Conservation (phyloP, 2,888 invertebrate genomes). For the Tolmerus cingulatus region DNA sequence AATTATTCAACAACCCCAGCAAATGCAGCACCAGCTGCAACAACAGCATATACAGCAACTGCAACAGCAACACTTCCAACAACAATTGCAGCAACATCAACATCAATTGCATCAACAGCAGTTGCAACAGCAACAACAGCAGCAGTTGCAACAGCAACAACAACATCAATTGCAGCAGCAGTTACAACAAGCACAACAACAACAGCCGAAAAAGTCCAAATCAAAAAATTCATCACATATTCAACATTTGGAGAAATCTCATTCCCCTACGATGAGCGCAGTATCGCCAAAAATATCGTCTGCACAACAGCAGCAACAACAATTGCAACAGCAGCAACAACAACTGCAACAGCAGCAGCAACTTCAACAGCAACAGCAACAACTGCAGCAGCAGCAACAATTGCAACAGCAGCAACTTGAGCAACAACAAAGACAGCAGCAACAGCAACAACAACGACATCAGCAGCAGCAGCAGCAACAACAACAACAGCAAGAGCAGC, state of each 20-base stretch:
- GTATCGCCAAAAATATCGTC: background rate
- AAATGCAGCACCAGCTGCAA: conserved; percentile 19
- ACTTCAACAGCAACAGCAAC: too few relatives aligned
- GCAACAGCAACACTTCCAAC: conserved; percentile 31
- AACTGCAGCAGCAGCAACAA: background rate
- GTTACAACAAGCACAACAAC: conserved; percentile 43
- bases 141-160: conserved; percentile 46
- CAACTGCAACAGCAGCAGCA: background rate
- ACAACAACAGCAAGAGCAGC: background rate
- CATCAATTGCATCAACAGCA: conserved; percentile 46
- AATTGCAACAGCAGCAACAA: background rate
- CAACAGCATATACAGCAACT: background rate
- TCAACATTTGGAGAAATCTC: background rate
- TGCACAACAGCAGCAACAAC: background rate
- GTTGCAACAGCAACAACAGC: conserved; percentile 36
- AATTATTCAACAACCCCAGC: conserved; percentile 9
- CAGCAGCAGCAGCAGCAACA: background rate
- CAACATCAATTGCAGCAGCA: conserved; percentile 44
- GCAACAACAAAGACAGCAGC: background rate
- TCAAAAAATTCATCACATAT: background rate
- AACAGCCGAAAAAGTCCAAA: conserved; percentile 45
- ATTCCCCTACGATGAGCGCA: background rate
- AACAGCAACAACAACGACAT: background rate
- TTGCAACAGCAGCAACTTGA: background rate
- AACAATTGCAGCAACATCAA: conserved; percentile 54